Evolutionary conservation across 2,797 vertebrate species (phyloP), one percentile per base, ranked within the genome.

Genomic region (Hyperoplus lanceolatus): DNA sequence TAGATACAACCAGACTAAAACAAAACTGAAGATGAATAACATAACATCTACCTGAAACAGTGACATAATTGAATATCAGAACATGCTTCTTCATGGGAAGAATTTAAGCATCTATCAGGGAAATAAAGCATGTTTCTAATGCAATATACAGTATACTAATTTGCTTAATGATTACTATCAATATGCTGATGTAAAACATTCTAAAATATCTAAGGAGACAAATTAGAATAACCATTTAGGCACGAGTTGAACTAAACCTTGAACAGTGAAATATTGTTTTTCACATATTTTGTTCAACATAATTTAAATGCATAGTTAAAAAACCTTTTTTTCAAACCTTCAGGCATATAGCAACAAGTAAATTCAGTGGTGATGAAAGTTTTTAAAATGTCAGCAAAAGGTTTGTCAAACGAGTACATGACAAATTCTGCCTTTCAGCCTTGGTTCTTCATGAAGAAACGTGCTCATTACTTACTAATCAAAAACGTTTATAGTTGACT

Each of bases 401-500:
- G 50, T 68, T 75, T 71, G 55, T 80, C 8, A 21, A 43, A 70
- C 1, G 53, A 70, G 21, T 53, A 75, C 68, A 68, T 82, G 50
- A 48, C n/a, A 72, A 39, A 53, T 70, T 60, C 59, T 75, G 56
- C 54, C 65, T 86, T 79, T 82, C n/a, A 80, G 68, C 45, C 6
- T 29, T 21, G 18, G 14, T 49, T 73, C 78, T 41, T 69, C 53
- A 9, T 58, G 3, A 8, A 61, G 79, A 89, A 77, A 77, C 8
- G 0, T 57, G 56, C 54, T 84, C 64, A 73, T 79, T 72, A 81
- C 74, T 75, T 80, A 80, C 73, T 65, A 49, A 86, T 86, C 74
- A 86, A 48, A 74, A 69, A 51, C 10, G 67, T 75, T 95, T 93
- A 95, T 88, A 92, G 93, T 95, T 95, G 93, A 88, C 93, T 95